Conservation (phyloP, 2,113 vertebrate genomes). For the Sminthopsis crassicaudata region DNA sequence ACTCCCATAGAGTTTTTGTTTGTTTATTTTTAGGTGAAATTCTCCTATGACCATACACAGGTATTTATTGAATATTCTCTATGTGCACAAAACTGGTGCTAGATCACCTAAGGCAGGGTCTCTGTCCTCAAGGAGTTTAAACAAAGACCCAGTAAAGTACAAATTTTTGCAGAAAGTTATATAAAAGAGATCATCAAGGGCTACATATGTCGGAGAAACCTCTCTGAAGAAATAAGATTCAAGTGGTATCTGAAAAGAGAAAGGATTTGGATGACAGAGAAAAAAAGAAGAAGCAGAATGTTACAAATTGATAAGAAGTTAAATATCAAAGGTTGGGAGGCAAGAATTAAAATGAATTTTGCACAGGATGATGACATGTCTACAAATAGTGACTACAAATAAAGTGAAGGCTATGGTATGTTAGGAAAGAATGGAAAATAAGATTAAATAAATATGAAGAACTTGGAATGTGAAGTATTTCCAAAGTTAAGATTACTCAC, state of each 20-base stretch:
- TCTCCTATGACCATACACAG: background rate
- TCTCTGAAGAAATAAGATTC: background rate
- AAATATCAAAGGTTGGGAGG: background rate
- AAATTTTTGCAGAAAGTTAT: background rate
- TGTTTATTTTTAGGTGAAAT: background rate
- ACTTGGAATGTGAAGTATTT: background rate
- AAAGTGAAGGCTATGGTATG: background rate
- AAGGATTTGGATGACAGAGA: background rate
- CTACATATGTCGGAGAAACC: background rate
- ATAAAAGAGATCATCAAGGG: background rate
- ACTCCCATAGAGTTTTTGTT: background rate
- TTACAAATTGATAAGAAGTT: background rate
- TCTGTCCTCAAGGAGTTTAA: background rate
- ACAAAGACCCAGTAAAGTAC: background rate
- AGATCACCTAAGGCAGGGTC: background rate
- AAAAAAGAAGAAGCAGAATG: background rate
- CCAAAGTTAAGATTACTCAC: background rate
- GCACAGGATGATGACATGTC: background rate
- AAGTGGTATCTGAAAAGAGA: background rate
- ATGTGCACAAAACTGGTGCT: background rate
- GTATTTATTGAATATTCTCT: background rate
- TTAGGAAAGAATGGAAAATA: background rate
- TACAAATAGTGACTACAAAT: background rate
- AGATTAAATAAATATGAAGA: background rate
- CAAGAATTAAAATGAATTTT: background rate